Percentiles rank a stretch among this genome's conserved stretches.
Evolutionary conservation across 2,113 vertebrate genomes (phyloP).

Genomic region (Gallinago undulata): DNA sequence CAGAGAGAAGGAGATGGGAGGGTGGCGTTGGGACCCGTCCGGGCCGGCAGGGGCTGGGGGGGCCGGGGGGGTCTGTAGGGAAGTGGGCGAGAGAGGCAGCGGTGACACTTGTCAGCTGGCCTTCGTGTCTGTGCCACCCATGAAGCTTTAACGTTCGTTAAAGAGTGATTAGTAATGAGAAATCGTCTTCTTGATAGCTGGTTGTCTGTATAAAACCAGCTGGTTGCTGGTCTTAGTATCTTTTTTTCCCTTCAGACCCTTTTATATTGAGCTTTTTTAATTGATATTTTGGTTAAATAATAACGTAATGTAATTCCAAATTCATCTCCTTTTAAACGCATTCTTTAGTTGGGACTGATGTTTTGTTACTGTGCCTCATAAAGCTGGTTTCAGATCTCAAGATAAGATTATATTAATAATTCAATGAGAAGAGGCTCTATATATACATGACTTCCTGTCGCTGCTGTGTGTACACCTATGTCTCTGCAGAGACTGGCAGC

Average conservation of each 20-base stretch:
- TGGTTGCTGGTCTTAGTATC: too few relatives aligned
- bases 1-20: not conserved
- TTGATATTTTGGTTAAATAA: not conserved
- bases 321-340: not conserved
- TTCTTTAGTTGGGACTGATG: not conserved
- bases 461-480: not conserved
- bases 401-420: not conserved
- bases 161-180: not conserved
- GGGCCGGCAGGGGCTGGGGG: not conserved
- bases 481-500: not conserved
- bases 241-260: not conserved
- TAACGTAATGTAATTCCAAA: not conserved
- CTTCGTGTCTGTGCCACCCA: not conserved
- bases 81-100: accelerated
- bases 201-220: not conserved
- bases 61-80: not conserved
- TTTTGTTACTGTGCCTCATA: not conserved
- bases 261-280: not conserved
- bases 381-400: not conserved
- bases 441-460: not conserved
- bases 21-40: not conserved
- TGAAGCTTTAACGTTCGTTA: not conserved
- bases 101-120: not conserved
- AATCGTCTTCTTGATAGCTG: not conserved
- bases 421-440: not conserved